A percentile compares a stretch with the other conserved stretches of the same genome.
These are phyloP conservation scores for Orycteropus afer DNA, from an alignment of 2,113 vertebrate genomes.

Conservation along the genomic window DNA sequence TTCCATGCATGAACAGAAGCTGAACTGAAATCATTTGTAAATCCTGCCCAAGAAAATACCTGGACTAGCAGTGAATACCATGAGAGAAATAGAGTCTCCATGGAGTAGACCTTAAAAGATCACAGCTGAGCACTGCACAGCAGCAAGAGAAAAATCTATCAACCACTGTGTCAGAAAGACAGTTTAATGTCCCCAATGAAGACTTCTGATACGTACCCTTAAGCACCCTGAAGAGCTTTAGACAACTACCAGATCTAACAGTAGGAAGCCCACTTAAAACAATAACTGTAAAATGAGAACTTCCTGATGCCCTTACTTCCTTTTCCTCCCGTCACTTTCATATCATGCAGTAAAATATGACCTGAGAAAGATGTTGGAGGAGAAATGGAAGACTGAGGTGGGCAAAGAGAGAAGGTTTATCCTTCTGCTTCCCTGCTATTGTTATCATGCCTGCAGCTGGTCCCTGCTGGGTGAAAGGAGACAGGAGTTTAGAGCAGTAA, in stretches of 20 bases:
- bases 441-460: neutral
- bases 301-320: neutral
- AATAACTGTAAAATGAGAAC: neutral
- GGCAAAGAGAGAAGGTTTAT: neutral
- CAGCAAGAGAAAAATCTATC: neutral
- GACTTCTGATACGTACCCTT: neutral
- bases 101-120: neutral
- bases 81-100: neutral
- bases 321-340: neutral
- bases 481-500: neutral
- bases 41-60: neutral
- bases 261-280: neutral
- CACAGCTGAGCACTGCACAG: neutral
- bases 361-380: neutral
- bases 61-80: neutral
- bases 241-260: neutral
- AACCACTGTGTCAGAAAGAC: accelerated
- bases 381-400: neutral
- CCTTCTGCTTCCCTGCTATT: neutral
- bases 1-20: neutral
- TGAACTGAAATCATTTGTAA: neutral
- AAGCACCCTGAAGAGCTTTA: neutral
- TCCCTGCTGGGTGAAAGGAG: neutral
- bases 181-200: neutral
- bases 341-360: neutral